Evolutionary conservation across 2,797 vertebrate species (phyloP).

Genomic region (Vespertilio murinus): DNA sequence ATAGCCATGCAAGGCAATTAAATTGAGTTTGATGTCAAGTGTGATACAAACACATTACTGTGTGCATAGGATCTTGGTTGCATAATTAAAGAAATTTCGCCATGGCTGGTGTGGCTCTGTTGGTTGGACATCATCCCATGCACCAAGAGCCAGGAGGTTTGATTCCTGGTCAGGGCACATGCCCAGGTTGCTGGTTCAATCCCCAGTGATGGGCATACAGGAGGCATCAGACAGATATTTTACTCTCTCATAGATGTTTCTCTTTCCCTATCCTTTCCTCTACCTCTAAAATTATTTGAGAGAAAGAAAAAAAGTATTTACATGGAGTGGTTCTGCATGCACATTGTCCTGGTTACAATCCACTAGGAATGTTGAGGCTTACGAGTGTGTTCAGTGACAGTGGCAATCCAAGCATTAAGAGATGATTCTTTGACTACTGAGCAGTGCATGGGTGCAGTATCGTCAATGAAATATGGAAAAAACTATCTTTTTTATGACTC

Average conservation of each 20-base stretch:
- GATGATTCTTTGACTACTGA: not conserved
- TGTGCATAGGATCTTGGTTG: not conserved
- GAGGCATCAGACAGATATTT: too few relatives aligned
- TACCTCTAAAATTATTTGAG: too few relatives aligned
- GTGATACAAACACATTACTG: not conserved
- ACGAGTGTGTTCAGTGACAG: not conserved
- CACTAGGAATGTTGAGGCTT: not conserved
- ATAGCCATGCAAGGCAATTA: not conserved
- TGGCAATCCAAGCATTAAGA: not conserved
- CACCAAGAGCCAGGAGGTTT: too few relatives aligned
- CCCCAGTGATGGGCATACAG: rapidly evolving
- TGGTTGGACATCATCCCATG: too few relatives aligned
- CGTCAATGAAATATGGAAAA: not conserved
- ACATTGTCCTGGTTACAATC: not conserved
- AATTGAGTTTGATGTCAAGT: not conserved
- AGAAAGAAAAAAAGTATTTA: not conserved
- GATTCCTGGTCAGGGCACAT: too few relatives aligned
- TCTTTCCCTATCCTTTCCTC: too few relatives aligned
- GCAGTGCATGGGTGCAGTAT: rapidly evolving
- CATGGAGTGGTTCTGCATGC: not conserved
- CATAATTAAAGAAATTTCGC: not conserved
- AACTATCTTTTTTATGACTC: not conserved
- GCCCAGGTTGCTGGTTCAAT: too few relatives aligned
- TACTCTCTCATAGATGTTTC: too few relatives aligned
- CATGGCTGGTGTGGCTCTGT: too few relatives aligned